Conservation (phyloP, 2,797 vertebrate species). For the Peromyscus aztecus region DNA sequence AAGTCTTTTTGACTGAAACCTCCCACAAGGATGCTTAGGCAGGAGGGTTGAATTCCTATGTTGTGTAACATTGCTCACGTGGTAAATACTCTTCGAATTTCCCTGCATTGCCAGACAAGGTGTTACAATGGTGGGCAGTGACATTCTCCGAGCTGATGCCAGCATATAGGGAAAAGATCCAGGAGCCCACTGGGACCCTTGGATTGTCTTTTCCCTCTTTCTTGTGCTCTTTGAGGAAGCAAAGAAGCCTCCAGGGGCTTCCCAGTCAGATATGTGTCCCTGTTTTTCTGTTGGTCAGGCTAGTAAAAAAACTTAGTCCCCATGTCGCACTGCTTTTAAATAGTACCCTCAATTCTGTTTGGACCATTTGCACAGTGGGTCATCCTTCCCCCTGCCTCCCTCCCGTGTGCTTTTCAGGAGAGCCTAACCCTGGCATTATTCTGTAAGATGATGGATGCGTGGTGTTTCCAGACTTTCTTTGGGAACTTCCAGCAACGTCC, state of each 20-base stretch:
- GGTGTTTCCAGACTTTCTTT: not conserved
- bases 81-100: not conserved
- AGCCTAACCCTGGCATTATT: not conserved
- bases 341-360: not conserved
- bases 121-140: not conserved
- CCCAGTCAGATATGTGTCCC: not conserved
- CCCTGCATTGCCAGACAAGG: not conserved
- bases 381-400: not conserved
- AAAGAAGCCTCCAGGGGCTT: not conserved
- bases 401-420: rapidly evolving
- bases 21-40: not conserved
- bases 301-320: not conserved
- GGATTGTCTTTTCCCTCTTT: not conserved
- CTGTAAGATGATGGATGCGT: not conserved
- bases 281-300: not conserved
- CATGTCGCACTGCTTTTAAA: not conserved
- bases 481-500: not conserved
- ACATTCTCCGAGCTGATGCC: not conserved
- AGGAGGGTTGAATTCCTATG: not conserved
- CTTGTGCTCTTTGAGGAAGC: not conserved
- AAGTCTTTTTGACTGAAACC: not conserved
- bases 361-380: not conserved
- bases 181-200: not conserved
- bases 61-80: not conserved
- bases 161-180: not conserved